Conservation (phyloP, 2,113 vertebrate genomes). For the Hemibagrus wyckioides region DNA sequence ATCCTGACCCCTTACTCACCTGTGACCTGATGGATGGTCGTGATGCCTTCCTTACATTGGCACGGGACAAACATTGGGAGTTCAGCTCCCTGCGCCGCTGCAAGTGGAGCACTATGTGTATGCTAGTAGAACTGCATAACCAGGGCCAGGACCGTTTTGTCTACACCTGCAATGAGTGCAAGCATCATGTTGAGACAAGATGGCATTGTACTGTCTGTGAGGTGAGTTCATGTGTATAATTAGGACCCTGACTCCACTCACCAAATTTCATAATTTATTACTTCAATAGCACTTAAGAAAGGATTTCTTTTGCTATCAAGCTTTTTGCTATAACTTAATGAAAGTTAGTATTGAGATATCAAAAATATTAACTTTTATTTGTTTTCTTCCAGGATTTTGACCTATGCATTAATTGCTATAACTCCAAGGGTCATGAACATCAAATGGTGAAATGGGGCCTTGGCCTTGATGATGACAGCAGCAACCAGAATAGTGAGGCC, state of each 20-base stretch:
- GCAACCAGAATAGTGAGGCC: constrained; percentile 87
- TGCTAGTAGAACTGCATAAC: background rate
- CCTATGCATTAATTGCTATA: constrained; percentile 97
- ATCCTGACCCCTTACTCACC: constrained; percentile 90
- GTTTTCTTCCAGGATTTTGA: constrained; percentile 85
- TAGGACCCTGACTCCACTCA: background rate
- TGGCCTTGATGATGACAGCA: constrained; percentile 92
- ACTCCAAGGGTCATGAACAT: constrained; percentile 93
- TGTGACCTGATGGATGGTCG: constrained; percentile 97
- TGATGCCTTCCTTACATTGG: constrained; percentile 93
- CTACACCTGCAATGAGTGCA: background rate
- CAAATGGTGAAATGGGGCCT: constrained; percentile 99
- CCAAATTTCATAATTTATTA: background rate
- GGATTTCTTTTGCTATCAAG: background rate
- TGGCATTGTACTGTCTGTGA: background rate
- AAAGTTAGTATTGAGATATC: background rate
- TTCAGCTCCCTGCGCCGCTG: constrained; percentile 93
- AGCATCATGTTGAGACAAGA: background rate
- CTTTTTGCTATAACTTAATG: background rate
- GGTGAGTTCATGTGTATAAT: constrained; percentile 74
- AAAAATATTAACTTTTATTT: constrained; percentile 3
- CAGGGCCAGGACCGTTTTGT: background rate
- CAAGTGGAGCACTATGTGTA: background rate
- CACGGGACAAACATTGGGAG: constrained; percentile 97
- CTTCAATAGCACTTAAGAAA: background rate